Base-by-base conservation (phyloP, 2,113 vertebrate genomes). In the Picathartes gymnocephalus region DNA sequence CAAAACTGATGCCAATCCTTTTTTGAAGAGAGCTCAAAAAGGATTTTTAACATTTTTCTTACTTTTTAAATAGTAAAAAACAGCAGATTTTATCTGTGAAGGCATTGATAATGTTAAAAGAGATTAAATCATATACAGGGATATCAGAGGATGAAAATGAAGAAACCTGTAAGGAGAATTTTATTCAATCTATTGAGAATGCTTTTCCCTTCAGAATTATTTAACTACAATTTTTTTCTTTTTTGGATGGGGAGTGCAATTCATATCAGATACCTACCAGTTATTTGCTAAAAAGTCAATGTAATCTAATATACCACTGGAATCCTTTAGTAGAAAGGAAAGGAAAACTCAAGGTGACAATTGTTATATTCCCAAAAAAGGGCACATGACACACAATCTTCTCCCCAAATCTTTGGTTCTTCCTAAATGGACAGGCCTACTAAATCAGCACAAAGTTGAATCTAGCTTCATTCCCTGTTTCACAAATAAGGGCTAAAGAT, bases 141-240 rank as follows among this genome's bases (percentile, higher is more conserved):
- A 61, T 40, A 87, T 86, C 37, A 92, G 37, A 93, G 23, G 84
- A 74, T 50, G 28, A 91, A 93, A 86, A 77, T n/a, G 8, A 93
- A 91, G 39, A 86, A 78, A 64, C 10, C 11, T 28, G 25, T 93
- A 78, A 42, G 58, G 14, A 81, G 14, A 64, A 72, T 79, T 95
- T 87, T 48, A 78, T 86, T 91, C 35, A 68, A 28, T 64, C 31
- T 84, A 12, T 25, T 91, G 37, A 92, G 69, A 86, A 81, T 30
- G 9, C 7, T 37, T 84, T 92, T 70, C 51, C n/a, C n/a, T 91
- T 87, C 48, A 78, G 22, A 92, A 81, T n/a, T 60, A 66, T 78
- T 94, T 88, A 85, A 85, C 20, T 69, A 66, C 9, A 27, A 5
- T 7, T 44, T 40, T 6, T 4, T 6, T 3, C 33, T 33, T 90